phyloP scores from a whole-genome alignment of 2,888 invertebrate species.

The Scaptomyza parva region DNA sequence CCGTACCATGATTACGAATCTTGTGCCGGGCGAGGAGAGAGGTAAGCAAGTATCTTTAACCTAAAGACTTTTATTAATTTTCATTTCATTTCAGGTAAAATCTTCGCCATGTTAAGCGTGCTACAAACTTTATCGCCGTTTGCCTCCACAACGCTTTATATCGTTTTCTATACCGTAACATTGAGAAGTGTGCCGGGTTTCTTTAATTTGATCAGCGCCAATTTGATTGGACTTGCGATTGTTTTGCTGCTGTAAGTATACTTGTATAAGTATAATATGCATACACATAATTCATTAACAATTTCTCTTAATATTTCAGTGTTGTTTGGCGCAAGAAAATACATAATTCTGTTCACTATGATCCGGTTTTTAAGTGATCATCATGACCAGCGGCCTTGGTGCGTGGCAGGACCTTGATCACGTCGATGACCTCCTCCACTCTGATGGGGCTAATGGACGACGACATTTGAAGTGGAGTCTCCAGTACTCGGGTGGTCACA shows the following conservation, averaged over 20 bases:
- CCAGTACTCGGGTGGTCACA: too few species aligned
- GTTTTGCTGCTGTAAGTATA: constrained; percentile 69
- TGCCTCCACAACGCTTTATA: constrained; percentile 87
- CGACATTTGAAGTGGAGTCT: too few species aligned
- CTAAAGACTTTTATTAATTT: too few species aligned
- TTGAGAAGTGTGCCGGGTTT: constrained; percentile 86
- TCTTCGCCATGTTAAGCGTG: constrained; percentile 88
- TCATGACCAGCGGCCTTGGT: too few species aligned
- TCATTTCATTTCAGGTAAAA: constrained; percentile 86
- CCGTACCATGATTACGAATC: constrained; percentile 78
- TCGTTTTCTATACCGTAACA: constrained; percentile 87
- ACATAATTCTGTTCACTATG: constrained; percentile 55
- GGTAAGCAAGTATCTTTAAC: constrained; percentile 83
- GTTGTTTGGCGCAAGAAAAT: constrained; percentile 65
- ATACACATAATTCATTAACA: constrained; percentile 7
- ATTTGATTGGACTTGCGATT: constrained; percentile 66
- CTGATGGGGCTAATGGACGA: too few species aligned
- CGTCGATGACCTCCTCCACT: too few species aligned
- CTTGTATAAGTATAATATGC: neutral
- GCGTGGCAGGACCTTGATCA: too few species aligned
- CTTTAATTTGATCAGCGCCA: constrained; percentile 86
- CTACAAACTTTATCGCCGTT: constrained; percentile 88
- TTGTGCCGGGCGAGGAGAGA: constrained; percentile 79
- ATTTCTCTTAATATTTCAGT: constrained; percentile 48
- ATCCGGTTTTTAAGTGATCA: too few species aligned